Evolutionary conservation across 2,113 vertebrate genomes (phyloP).

Genomic region (Trogon surrucura): DNA sequence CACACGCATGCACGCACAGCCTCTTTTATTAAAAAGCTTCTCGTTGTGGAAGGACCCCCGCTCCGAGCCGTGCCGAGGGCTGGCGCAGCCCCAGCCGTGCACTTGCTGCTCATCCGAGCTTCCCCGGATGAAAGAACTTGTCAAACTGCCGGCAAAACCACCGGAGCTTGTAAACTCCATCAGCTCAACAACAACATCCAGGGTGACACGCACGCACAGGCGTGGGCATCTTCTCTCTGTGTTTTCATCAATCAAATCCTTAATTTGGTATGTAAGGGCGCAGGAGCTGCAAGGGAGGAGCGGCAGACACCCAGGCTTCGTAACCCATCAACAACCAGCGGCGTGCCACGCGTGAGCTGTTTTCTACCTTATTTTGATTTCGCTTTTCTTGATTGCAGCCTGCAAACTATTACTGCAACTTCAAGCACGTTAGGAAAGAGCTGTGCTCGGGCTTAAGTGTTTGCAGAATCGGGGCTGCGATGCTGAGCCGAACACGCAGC

Average conservation of each 20-base stretch:
- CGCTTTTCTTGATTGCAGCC: not conserved
- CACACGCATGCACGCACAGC: not conserved
- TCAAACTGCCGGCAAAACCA: not conserved
- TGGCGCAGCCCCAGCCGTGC: not conserved
- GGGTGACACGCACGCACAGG: accelerated
- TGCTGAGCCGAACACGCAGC: not conserved
- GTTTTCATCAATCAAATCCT: not conserved
- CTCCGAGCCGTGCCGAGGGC: accelerated
- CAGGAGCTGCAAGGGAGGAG: not conserved
- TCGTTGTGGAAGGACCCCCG: not conserved
- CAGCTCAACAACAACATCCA: not conserved
- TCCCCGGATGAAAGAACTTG: not conserved
- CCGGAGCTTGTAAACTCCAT: not conserved
- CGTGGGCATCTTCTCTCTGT: accelerated
- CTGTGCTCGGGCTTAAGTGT: not conserved
- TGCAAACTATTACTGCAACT: not conserved
- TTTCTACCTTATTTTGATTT: not conserved
- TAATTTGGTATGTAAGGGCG: not conserved
- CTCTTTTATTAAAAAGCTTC: not conserved
- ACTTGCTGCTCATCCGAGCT: not conserved
- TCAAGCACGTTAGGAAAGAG: not conserved
- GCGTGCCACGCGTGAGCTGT: accelerated
- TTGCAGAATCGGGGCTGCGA: constrained; percentile 11
- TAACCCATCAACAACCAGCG: accelerated
- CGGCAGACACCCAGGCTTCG: not conserved